phyloP scores from a whole-genome alignment of 2,888 invertebrate genomes.

The Orthosia gothica region DNA sequence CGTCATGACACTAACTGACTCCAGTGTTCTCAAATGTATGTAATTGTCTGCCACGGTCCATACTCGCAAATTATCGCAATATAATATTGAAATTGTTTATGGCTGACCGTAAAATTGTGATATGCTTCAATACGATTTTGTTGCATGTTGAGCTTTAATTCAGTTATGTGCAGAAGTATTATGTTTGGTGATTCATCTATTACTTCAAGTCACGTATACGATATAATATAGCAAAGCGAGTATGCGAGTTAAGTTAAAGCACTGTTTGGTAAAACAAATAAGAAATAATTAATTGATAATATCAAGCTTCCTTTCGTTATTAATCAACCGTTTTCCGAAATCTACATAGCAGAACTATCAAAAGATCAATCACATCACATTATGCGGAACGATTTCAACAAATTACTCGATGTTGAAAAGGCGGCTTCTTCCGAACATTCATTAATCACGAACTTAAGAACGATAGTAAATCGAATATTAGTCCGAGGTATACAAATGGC shows the following conservation, averaged over 20 bases:
- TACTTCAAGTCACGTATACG: slow-evolving; percentile 16
- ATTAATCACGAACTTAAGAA: slow-evolving; percentile 62
- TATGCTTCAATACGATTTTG: slow-evolving; percentile 67
- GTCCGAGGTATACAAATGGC: slow-evolving; percentile 62
- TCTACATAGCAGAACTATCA: slow-evolving; percentile 45
- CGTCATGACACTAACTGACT: slow-evolving; percentile 82
- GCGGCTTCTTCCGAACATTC: slow-evolving; percentile 57
- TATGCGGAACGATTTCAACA: slow-evolving; percentile 55
- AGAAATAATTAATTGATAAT: background rate
- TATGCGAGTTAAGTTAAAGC: slow-evolving; percentile 27
- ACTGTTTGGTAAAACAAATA: slow-evolving; percentile 11
- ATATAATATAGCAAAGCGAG: slow-evolving; percentile 3
- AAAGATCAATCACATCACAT: slow-evolving; percentile 47
- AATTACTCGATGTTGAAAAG: slow-evolving; percentile 62
- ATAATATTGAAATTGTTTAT: slow-evolving; percentile 73
- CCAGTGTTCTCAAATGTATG: slow-evolving; percentile 71
- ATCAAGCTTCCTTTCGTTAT: slow-evolving; percentile 18
- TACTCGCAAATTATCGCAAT: slow-evolving; percentile 77
- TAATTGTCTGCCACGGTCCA: slow-evolving; percentile 74
- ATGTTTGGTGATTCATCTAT: slow-evolving; percentile 41
- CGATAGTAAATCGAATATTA: slow-evolving; percentile 65
- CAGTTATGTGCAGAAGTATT: slow-evolving; percentile 18
- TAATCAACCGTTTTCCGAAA: slow-evolving; percentile 26
- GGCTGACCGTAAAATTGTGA: slow-evolving; percentile 63
- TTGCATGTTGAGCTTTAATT: slow-evolving; percentile 46